Percentiles rank a stretch among this genome's conserved stretches.
These are phyloP conservation scores for Regulus satrapa DNA, from an alignment of 2,113 vertebrate genomes.

Conservation along the genomic window DNA sequence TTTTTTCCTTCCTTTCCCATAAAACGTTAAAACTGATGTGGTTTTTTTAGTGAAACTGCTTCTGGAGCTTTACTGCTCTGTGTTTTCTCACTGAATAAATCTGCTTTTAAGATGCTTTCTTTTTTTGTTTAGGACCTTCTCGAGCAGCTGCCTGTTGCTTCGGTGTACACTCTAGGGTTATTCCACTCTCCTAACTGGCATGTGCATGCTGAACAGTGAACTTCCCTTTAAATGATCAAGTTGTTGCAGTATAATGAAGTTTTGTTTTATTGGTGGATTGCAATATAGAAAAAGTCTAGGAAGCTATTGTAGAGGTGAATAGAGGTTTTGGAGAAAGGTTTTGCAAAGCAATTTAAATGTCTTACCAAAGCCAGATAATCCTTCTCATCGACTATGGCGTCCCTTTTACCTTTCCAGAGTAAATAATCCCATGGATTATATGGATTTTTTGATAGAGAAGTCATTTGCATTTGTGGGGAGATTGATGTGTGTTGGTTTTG, in stretches of 20 bases:
- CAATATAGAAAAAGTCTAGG: neutral
- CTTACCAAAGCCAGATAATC: neutral
- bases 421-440: neutral
- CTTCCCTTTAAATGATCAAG: neutral
- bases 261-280: neutral
- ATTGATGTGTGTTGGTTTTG: neutral
- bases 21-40: neutral
- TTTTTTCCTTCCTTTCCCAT: neutral
- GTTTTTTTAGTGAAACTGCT: neutral
- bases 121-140: constrained; percentile 29
- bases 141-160: constrained; percentile 3
- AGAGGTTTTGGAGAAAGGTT: neutral
- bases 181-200: neutral
- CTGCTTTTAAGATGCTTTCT: neutral
- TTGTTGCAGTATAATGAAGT: neutral
- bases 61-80: constrained; percentile 26
- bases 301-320: neutral
- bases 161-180: neutral
- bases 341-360: neutral
- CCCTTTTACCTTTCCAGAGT: neutral
- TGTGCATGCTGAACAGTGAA: constrained; percentile 19
- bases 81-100: neutral
- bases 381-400: neutral
- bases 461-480: neutral
- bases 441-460: neutral